Conservation (phyloP, 1,140 invertebrate species). For the Elysia chlorotica region DNA sequence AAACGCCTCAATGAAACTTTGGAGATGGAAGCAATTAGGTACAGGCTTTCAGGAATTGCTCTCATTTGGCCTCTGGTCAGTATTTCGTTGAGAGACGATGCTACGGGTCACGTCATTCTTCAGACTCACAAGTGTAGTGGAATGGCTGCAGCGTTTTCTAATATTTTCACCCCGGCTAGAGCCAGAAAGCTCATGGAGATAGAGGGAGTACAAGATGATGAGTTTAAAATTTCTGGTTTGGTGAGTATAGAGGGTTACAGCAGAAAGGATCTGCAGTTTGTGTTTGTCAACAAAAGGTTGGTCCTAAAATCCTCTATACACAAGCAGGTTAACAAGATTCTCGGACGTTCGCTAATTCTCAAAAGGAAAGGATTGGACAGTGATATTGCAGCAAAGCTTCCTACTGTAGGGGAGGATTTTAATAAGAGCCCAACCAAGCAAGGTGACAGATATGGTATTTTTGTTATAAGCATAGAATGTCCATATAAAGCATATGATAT, state of each 20-base stretch:
- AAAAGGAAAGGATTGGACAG: slow-evolving; percentile 36
- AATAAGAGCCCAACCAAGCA: slow-evolving; percentile 47
- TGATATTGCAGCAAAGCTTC: background rate
- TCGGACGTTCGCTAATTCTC: slow-evolving; percentile 54
- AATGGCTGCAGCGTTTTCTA: slow-evolving; percentile 64
- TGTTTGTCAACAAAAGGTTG: slow-evolving; percentile 70
- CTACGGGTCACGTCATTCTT: slow-evolving; percentile 65
- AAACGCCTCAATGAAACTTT: slow-evolving; percentile 64
- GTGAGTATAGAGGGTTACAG: slow-evolving; percentile 63
- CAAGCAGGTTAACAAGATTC: slow-evolving; percentile 63
- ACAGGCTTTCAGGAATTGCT: slow-evolving; percentile 66
- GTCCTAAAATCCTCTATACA: slow-evolving; percentile 66
- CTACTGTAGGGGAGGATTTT: background rate
- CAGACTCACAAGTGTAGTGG: slow-evolving; percentile 66
- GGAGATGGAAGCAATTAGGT: slow-evolving; percentile 68
- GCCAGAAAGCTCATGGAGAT: slow-evolving; percentile 63
- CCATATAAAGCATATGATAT: slow-evolving; percentile 68
- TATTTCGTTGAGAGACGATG: slow-evolving; percentile 70
- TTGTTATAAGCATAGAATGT: slow-evolving; percentile 69
- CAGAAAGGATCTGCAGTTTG: slow-evolving; percentile 66
- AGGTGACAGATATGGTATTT: slow-evolving; percentile 64
- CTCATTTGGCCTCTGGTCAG: slow-evolving; percentile 68
- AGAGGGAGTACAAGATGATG: slow-evolving; percentile 62
- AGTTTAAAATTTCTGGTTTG: slow-evolving; percentile 66
- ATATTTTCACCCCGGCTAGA: slow-evolving; percentile 64